A percentile compares a stretch with the other conserved stretches of the same genome.
These are phyloP conservation scores for Gorsachius magnificus DNA, from an alignment of 2,797 vertebrate genomes.

Conservation along the genomic window DNA sequence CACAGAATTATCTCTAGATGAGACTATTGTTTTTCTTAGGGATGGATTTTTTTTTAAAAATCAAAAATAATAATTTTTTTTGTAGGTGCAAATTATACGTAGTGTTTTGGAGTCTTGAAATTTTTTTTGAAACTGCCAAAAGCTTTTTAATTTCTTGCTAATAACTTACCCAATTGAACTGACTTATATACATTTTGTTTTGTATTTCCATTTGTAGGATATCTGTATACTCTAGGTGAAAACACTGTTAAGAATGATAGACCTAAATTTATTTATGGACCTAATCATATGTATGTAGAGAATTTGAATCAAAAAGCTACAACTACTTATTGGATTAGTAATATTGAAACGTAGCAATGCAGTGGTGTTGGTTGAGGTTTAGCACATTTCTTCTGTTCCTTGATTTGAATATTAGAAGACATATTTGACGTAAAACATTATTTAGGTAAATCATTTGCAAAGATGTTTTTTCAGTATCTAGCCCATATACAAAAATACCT, in stretches of 20 bases:
- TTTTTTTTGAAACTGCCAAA: neutral
- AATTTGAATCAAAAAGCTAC: neutral
- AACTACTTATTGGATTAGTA: neutral
- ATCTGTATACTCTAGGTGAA: neutral
- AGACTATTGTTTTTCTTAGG: neutral
- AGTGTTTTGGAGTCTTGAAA: neutral
- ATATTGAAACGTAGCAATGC: neutral
- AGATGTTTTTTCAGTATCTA: constrained; percentile 60
- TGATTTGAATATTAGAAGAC: neutral
- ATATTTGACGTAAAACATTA: neutral
- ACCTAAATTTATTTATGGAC: neutral
- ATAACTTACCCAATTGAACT: neutral
- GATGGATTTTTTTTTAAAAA: neutral
- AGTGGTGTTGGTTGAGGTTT: neutral
- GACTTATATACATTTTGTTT: neutral
- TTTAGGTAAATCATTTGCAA: constrained; percentile 9
- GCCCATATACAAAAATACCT: constrained; percentile 12
- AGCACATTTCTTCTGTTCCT: neutral
- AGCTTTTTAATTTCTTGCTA: neutral
- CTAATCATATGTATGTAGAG: neutral
- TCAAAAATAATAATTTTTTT: neutral
- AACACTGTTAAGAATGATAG: neutral
- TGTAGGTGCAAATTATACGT: neutral
- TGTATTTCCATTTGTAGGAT: neutral
- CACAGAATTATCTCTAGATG: neutral